phyloP scores from a whole-genome alignment of 2,113 vertebrate species.

The Podiceps cristatus region DNA sequence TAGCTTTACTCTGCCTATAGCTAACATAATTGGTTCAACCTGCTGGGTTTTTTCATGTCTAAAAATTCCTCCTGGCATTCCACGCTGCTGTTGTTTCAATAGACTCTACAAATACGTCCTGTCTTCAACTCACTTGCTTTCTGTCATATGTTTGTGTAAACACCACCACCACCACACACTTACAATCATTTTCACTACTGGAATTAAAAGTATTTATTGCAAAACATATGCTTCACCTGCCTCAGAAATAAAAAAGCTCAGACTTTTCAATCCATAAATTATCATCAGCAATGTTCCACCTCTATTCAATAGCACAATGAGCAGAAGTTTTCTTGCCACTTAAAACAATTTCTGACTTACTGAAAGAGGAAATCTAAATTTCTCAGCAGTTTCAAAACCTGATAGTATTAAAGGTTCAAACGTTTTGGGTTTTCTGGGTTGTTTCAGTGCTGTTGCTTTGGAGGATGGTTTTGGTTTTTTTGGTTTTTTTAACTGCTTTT shows the following conservation, averaged over 20 bases:
- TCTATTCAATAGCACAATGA: neutral
- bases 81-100: neutral
- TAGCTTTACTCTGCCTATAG: neutral
- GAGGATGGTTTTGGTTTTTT: neutral
- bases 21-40: neutral
- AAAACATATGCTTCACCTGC: slow-evolving; percentile 4
- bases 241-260: slow-evolving; percentile 22
- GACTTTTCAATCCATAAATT: slow-evolving; percentile 16
- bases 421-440: neutral
- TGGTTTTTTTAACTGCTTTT: no score
- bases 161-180: neutral
- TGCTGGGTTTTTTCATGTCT: neutral
- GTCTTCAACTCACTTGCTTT: neutral
- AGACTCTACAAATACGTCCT: neutral
- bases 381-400: neutral
- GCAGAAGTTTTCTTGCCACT: neutral
- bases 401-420: neutral
- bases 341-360: neutral
- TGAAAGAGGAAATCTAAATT: neutral
- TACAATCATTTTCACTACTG: neutral
- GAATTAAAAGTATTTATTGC: slow-evolving; percentile 36
- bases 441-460: neutral
- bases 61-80: neutral
- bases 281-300: neutral
- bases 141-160: neutral